These are phyloP conservation scores for Cosmia pyralina DNA, from an alignment of 2,888 invertebrate genomes.

Conservation along the genomic window DNA sequence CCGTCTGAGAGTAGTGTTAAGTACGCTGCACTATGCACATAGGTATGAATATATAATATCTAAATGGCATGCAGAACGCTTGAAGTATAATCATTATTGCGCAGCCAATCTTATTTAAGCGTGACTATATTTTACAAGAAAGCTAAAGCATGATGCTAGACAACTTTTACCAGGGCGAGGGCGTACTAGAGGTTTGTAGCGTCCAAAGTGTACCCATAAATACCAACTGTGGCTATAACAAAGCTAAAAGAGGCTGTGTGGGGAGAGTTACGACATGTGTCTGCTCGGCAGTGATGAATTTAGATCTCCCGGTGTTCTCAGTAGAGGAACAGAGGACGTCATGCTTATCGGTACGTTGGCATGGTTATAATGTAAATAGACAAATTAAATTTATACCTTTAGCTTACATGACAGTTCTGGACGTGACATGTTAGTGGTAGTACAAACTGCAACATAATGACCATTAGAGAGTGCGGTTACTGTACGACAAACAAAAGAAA, in stretches of 20 bases:
- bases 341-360: slow-evolving; percentile 85
- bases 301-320: slow-evolving; percentile 77
- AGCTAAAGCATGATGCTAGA: slow-evolving; percentile 90
- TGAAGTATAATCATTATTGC: slow-evolving; percentile 91
- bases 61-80: slow-evolving; percentile 91
- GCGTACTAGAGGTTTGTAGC: slow-evolving; percentile 89
- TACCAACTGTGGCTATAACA: slow-evolving; percentile 88
- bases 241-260: slow-evolving; percentile 89
- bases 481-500: slow-evolving; percentile 90
- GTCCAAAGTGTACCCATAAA: slow-evolving; percentile 89
- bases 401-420: slow-evolving; percentile 90
- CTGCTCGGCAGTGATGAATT: slow-evolving; percentile 85
- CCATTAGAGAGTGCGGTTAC: slow-evolving; percentile 90
- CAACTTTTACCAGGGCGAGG: slow-evolving; percentile 90
- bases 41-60: slow-evolving; percentile 90
- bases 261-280: slow-evolving; percentile 84
- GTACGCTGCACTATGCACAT: slow-evolving; percentile 89
- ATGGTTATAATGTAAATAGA: slow-evolving; percentile 87
- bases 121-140: slow-evolving; percentile 91
- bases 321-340: slow-evolving; percentile 81
- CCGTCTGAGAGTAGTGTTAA: slow-evolving; percentile 88
- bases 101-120: slow-evolving; percentile 90
- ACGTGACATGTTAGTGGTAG: slow-evolving; percentile 91
- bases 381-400: slow-evolving; percentile 90
- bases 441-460: slow-evolving; percentile 91